A percentile compares a stretch with the other conserved stretches of the same genome.
These are phyloP conservation scores for Pimephales promelas DNA, from an alignment of 2,113 vertebrate genomes.

Conservation along the genomic window DNA sequence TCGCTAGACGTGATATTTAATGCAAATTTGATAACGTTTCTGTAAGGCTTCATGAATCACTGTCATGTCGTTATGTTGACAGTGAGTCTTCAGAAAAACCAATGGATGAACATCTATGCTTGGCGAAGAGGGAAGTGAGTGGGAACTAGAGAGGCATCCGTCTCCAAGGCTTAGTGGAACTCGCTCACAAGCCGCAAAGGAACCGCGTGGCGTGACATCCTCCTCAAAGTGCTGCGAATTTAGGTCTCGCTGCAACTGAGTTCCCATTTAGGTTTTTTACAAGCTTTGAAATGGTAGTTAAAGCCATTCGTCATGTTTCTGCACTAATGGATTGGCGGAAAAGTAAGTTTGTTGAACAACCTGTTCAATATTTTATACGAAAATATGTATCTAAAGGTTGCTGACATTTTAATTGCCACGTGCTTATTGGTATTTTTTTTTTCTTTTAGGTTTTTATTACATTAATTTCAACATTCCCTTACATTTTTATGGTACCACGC, in stretches of 20 bases:
- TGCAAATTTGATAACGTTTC: slow-evolving; percentile 73
- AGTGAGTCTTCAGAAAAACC: slow-evolving; percentile 11
- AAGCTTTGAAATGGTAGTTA: slow-evolving; percentile 35
- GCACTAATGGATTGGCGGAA: slow-evolving; percentile 4
- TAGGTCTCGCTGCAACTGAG: neutral
- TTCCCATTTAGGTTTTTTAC: neutral
- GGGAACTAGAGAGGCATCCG: slow-evolving; percentile 50
- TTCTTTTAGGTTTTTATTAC: too few species aligned
- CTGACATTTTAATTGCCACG: neutral
- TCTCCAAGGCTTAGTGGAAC: slow-evolving; percentile 58
- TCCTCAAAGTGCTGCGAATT: slow-evolving; percentile 29
- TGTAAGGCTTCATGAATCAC: slow-evolving; percentile 61
- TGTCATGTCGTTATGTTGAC: slow-evolving; percentile 43
- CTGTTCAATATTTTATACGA: neutral
- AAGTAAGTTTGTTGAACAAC: neutral
- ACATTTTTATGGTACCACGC: too few species aligned
- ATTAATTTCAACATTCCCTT: too few species aligned
- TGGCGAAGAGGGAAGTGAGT: slow-evolving; percentile 32
- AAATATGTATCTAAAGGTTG: neutral
- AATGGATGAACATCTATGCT: slow-evolving; percentile 16
- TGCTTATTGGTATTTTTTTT: neutral
- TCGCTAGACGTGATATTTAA: slow-evolving; percentile 64
- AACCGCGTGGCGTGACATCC: slow-evolving; percentile 29
- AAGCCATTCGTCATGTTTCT: neutral
- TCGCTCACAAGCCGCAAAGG: slow-evolving; percentile 59